Conservation (phyloP, 2,888 invertebrate species). For the Pedicia rivosa region DNA sequence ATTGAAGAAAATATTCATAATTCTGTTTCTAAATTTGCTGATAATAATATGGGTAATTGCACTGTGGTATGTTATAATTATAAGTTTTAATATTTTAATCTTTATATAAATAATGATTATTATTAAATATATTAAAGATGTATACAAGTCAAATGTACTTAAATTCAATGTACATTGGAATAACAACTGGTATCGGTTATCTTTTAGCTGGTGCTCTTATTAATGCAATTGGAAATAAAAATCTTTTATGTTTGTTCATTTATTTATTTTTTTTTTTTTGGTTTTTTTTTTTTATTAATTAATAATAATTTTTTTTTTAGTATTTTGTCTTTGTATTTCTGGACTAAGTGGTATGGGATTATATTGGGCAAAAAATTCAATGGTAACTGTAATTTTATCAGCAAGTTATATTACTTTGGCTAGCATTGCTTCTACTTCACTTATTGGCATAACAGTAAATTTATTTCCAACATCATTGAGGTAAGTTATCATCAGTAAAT, state of each 20-base stretch:
- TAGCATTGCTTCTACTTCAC: slow-evolving; percentile 27
- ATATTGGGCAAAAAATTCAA: slow-evolving; percentile 38
- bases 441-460: slow-evolving; percentile 22
- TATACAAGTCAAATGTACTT: slow-evolving; percentile 30
- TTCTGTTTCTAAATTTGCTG: slow-evolving; percentile 15
- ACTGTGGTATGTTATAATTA: slow-evolving; percentile 20
- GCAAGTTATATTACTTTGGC: slow-evolving; percentile 37
- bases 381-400: slow-evolving; percentile 37
- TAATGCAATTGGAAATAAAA: slow-evolving; percentile 35
- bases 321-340: slow-evolving; percentile 31
- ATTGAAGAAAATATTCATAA: slow-evolving; percentile 25
- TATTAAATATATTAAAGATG: slow-evolving; percentile 9
- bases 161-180: slow-evolving; percentile 50
- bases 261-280: background rate
- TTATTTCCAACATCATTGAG: slow-evolving; percentile 27
- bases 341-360: slow-evolving; percentile 35
- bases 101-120: slow-evolving; percentile 3
- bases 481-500: too few species aligned
- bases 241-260: slow-evolving; percentile 32
- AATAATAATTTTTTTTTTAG: slow-evolving; percentile 14
- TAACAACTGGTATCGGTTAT: slow-evolving; percentile 44
- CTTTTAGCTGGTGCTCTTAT: slow-evolving; percentile 39
- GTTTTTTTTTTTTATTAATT: slow-evolving; percentile 1
- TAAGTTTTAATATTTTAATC: background rate
- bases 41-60: slow-evolving; percentile 18